phyloP scores from a whole-genome alignment of 2,113 vertebrate species.

The Phyllostomus discolor region DNA sequence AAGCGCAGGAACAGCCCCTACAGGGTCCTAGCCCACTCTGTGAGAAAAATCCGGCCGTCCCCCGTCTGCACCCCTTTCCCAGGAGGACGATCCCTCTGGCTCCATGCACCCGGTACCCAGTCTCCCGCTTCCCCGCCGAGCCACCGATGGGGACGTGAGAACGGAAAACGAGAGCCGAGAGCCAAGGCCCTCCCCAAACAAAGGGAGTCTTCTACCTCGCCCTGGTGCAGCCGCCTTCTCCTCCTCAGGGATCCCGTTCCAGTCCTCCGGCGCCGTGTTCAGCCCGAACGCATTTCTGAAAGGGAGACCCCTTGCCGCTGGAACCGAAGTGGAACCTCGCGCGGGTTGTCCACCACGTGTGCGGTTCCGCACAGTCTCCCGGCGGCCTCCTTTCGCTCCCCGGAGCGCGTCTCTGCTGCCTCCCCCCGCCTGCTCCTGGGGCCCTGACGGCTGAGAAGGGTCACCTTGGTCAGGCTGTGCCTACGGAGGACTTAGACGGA shows the following conservation, averaged over 20 bases:
- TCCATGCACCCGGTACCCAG: neutral
- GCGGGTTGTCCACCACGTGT: rapidly evolving
- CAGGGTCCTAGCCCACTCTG: neutral
- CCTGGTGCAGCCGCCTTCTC: neutral
- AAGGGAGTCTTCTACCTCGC: neutral
- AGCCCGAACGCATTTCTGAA: neutral
- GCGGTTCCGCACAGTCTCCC: neutral
- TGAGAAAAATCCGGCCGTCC: neutral
- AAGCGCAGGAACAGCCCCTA: neutral
- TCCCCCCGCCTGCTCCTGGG: neutral
- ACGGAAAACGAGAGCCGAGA: neutral
- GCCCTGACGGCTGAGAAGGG: neutral
- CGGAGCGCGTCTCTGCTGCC: neutral
- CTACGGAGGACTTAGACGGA: neutral
- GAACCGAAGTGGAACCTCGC: neutral
- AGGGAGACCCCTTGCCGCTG: neutral
- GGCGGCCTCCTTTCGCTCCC: neutral
- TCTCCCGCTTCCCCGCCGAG: neutral
- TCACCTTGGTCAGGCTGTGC: neutral
- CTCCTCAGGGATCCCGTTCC: neutral
- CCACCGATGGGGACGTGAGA: neutral
- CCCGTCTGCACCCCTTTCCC: neutral
- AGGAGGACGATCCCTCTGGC: neutral
- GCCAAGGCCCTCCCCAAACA: neutral
- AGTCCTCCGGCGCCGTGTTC: rapidly evolving